Base-by-base conservation (phyloP, 1,140 invertebrate genomes). In the Tetramorium parvispinum region DNA sequence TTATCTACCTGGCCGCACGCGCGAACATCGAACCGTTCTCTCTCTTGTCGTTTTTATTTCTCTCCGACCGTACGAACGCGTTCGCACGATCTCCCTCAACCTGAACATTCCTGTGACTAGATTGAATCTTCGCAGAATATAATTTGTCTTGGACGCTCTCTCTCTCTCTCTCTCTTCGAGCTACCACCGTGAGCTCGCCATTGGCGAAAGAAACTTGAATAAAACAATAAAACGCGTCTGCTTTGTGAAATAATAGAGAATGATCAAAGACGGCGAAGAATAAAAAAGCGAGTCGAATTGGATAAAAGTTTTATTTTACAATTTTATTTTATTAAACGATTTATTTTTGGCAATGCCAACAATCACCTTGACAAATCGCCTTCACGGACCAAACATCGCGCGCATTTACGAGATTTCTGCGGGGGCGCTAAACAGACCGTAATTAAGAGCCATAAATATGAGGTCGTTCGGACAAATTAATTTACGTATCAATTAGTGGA, bases 401-500 rank as follows among this genome's bases (percentile, higher is more conserved):
- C 24, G 40, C 53, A 8, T 49, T 37, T 16, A 18, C 11, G 46
- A 61, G 49, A 63, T 49, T 61, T 3, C 6, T 11, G 7, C n/a
- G 18, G 21, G 21, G 7, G 11, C 10, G 21, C 7, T 40, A 10
- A 32, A 43, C 8, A 3, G 51, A 18, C 57, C 18, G 46, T 89
- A 89, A 86, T 91, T 89, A 88, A 89, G 87, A 71, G 83, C 75
- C 32, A 61, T 85, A 87, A 88, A 91, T 87, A 86, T 37, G 59
- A 49, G 78, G 55, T 63, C 27, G 75, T 13, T 11, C 18, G 32
- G 83, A 88, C 76, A 83, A 93, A 93, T 92, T 94, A 93, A 94
- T 94, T 93, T 92, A 92, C 87, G 87, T 93, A 94, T 93, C 91
- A 93, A 94, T 94, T 93, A 93, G 91, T 86, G 77, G 49, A 68